These are phyloP conservation scores for Patella vulgata DNA, from an alignment of 1,140 invertebrate species.

Conservation along the genomic window DNA sequence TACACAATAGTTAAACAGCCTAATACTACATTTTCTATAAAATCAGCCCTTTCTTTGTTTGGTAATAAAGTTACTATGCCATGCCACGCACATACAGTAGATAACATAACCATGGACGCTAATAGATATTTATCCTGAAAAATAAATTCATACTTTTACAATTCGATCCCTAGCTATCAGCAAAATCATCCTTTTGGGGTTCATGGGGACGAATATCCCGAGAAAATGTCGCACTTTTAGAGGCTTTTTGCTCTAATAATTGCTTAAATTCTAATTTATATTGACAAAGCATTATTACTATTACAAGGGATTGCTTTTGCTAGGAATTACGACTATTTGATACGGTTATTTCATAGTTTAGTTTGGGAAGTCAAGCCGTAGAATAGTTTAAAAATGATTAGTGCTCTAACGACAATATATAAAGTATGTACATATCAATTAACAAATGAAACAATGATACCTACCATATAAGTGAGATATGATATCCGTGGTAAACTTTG, in stretches of 20 bases:
- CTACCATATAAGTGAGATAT: slow-evolving; percentile 66
- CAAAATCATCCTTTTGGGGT: background rate
- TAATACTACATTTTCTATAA: slow-evolving; percentile 52
- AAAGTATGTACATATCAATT: background rate
- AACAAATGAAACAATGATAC: slow-evolving; percentile 9
- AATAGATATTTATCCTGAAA: slow-evolving; percentile 65
- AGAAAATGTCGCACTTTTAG: background rate
- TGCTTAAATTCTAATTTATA: background rate
- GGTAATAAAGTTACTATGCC: slow-evolving; percentile 50
- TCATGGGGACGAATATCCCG: background rate
- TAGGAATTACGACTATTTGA: background rate
- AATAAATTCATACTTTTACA: slow-evolving; percentile 3
- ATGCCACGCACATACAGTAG: slow-evolving; percentile 63
- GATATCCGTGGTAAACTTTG: slow-evolving; percentile 64
- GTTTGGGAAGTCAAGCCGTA: background rate
- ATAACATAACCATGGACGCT: slow-evolving; percentile 56
- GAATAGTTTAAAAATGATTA: background rate
- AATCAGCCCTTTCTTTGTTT: slow-evolving; percentile 35
- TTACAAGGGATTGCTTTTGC: slow-evolving; percentile 1
- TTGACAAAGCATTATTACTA: background rate
- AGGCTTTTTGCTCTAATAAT: background rate
- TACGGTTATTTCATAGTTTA: background rate
- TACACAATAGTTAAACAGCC: slow-evolving; percentile 52
- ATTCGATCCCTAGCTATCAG: background rate
- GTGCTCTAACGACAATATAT: background rate